phyloP scores from a whole-genome alignment of 37 sponge, comb jelly and placozoan species.

The Lycopodina hypogea region DNA sequence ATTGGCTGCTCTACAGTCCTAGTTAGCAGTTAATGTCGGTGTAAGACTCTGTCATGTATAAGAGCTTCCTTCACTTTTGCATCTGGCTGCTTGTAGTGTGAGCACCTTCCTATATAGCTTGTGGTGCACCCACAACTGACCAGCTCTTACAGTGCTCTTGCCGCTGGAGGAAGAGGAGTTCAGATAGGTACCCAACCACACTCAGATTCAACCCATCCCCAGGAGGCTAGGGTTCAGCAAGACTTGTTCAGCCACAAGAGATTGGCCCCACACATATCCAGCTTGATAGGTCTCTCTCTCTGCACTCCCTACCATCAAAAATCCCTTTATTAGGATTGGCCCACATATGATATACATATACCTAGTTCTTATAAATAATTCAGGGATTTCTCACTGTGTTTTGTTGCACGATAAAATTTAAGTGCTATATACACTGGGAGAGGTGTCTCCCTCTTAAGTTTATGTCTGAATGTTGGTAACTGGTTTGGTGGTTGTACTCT shows the following conservation, averaged over 20 bases:
- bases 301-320: no score
- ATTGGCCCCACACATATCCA: neutral
- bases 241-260: neutral
- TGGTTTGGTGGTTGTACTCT: no score
- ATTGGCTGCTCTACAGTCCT: no score
- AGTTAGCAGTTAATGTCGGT: no score
- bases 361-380: neutral
- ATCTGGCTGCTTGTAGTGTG: no score
- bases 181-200: neutral
- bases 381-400: constrained; percentile 6
- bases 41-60: no score
- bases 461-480: no score
- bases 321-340: no score
- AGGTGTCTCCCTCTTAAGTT: neutral
- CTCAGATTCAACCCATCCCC: neutral
- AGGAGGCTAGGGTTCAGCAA: neutral
- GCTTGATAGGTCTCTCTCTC: constrained; percentile 1
- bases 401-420: neutral
- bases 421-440: neutral
- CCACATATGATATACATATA: constrained; percentile 4
- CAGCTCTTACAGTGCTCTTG: neutral
- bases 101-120: neutral
- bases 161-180: neutral
- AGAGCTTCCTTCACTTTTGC: no score
- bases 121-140: no score